phyloP scores from a whole-genome alignment of 2,797 vertebrate species.

The Propithecus deckenii region DNA sequence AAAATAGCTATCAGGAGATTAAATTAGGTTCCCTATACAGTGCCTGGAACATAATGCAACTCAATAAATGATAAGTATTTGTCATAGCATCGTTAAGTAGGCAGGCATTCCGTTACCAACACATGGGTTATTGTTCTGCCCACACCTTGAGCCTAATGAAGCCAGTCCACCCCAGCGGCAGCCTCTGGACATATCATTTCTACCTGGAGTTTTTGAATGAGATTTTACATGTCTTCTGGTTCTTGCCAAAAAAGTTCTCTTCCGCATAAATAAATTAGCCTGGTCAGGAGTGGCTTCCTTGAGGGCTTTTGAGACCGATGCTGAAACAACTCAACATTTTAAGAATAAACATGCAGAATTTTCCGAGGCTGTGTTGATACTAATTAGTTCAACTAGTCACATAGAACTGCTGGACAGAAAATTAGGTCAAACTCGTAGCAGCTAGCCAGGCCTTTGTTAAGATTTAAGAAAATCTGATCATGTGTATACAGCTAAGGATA shows the following conservation, averaged over 20 bases:
- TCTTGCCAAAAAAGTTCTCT: not conserved
- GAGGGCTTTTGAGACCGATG: not conserved
- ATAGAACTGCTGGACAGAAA: not conserved
- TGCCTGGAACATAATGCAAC: not conserved
- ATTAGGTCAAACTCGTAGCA: not conserved
- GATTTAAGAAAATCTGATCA: not conserved
- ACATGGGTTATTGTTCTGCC: not conserved
- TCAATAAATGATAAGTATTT: not conserved
- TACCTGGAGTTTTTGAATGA: not conserved
- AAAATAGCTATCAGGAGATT: conserved; percentile 7
- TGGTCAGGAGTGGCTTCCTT: not conserved
- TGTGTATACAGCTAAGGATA: not conserved
- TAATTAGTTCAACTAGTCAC: not conserved
- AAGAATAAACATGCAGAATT: not conserved
- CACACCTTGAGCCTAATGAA: not conserved
- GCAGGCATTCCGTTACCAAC: not conserved
- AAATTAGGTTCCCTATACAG: not conserved
- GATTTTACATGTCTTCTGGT: not conserved
- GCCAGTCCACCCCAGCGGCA: not conserved
- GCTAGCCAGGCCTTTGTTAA: not conserved
- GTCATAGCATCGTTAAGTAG: not conserved
- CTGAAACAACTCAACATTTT: not conserved
- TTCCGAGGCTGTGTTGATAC: not conserved
- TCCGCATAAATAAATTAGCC: not conserved
- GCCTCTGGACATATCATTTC: not conserved